Base-by-base conservation (phyloP, 2,888 invertebrate species). In the Ormyrus nitidulus region DNA sequence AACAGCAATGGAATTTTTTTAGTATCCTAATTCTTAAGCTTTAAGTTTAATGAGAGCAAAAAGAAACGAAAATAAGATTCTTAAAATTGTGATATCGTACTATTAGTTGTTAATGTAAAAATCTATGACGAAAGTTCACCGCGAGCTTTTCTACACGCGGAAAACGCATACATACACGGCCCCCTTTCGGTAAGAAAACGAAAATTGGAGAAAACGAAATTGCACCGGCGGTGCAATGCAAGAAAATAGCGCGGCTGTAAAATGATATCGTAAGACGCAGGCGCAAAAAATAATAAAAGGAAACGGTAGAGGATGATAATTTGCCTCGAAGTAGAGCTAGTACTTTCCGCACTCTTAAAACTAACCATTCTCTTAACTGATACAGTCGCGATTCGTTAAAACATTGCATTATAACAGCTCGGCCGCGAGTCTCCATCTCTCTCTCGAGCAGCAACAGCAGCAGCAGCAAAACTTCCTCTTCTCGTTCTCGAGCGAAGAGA, bases 51-150 rank as follows among this genome's bases (percentile, higher is more conserved):
- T 48, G 49, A 71, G 59, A 53, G 51, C n/a, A 58, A 70, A 80
- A 65, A 66, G 44, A 51, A 78, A 68, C 13, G 73, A 73, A 80
- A 68, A 81, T 74, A 74, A 59, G 64, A 77, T 73, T 70, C 73
- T 34, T 72, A 77, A 79, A 79, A 79, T 81, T 81, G 81, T 81
- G 81, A 81, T 81, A 81, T 34, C 34, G 34, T 81, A 77, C 19
- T 56, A 48, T 78, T 78, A 81, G 77, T 77, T 58, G 49, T 64
- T 80, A 80, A 77, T 54, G 61, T 73, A 73, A 34, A 73, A 71
- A 77, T 74, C 77, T 56, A 58, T 65, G 64, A 61, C 61, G 66
- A 68, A 61, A 71, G 13, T 65, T 71, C 73, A 34, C 56, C 9
- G 46, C 34, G 59, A 69, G 48, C 10, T 74, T 9, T 19, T 46